A percentile compares a stretch with the other conserved stretches of the same genome.
Evolutionary conservation across 2,113 vertebrate genomes (phyloP).

Genomic region (Paralichthys olivaceus): DNA sequence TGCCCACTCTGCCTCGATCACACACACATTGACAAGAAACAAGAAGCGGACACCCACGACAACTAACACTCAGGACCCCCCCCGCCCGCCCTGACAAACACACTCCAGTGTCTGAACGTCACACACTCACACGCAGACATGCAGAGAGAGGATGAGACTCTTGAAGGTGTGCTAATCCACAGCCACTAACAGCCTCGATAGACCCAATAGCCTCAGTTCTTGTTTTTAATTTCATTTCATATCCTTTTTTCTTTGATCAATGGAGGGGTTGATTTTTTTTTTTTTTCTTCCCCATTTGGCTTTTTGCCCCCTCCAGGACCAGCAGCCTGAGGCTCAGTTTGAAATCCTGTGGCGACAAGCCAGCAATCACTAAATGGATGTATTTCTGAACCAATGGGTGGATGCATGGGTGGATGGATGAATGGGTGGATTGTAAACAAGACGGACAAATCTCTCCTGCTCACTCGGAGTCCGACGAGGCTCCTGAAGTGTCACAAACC

Average conservation of each 20-base stretch:
- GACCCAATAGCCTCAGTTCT: slow-evolving; percentile 65
- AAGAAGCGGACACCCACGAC: slow-evolving; percentile 28
- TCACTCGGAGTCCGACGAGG: slow-evolving; percentile 41
- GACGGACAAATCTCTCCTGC: slow-evolving; percentile 59
- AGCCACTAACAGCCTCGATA: slow-evolving; percentile 52
- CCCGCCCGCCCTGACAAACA: background rate
- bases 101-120: slow-evolving; percentile 46
- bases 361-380: slow-evolving; percentile 59
- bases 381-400: slow-evolving; percentile 42
- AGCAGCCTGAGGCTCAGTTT: slow-evolving; percentile 54
- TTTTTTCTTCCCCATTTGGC: background rate
- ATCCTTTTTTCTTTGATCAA: slow-evolving; percentile 50
- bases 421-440: slow-evolving; percentile 48
- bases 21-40: slow-evolving; percentile 6
- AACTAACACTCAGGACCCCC: slow-evolving; percentile 73
- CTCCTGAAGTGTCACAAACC: slow-evolving; percentile 50
- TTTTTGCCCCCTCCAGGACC: slow-evolving; percentile 59
- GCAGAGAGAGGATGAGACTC: slow-evolving; percentile 66
- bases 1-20: slow-evolving; percentile 87
- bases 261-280: slow-evolving; percentile 31
- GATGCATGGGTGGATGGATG: slow-evolving; percentile 33
- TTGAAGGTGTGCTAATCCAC: slow-evolving; percentile 42
- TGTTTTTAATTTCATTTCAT: slow-evolving; percentile 39
- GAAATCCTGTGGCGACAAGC: slow-evolving; percentile 47
- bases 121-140: slow-evolving; percentile 48